Base-by-base conservation (phyloP, 2,113 vertebrate species). In the Pao palembangensis region DNA sequence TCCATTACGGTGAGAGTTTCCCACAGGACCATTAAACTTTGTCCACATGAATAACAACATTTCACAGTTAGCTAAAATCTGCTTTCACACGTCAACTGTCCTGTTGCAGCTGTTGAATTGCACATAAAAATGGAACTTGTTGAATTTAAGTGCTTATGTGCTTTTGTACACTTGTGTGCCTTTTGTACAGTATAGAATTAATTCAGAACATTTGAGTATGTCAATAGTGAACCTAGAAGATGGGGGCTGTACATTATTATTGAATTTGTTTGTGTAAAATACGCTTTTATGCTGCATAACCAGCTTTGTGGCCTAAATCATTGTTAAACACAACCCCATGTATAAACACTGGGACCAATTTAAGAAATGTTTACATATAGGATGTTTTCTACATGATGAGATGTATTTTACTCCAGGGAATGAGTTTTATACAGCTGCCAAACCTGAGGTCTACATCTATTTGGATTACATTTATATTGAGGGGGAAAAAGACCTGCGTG, bases 281-380 rank as follows among this genome's bases (percentile, higher is more conserved):
- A 15, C 47, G 12, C 13, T 14, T 44, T 17, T 14, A 28, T 8
- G 12, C 61, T 72, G 51, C 63, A 28, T 21, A 15, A 77, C 64
- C 51, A 46, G 51, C 70, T 74, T 52, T 43, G 38, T 58, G 20
- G 61, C 53, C 56, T 20, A 20, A 67, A 69, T 61, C 17, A 0
- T 38, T 23, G 53, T 56, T 59, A 52, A 41, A 47, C 50, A 68
- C 66, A 41, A 42, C 44, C 34, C 43, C 46, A 23, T 18, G 69
- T 61, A 73, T 62, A 75, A 73, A 71, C 67, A 64, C 66, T 80
- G 78, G 78, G 75, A 81, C 58, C 60, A 55, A 55, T 58, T 54
- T 63, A 38, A 47, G 34, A 48, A 58, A 68, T 83, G 84, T 86
- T 86, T 85, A 86, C 81, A 79, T 72, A 41, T 62, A n/a, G 59